Evolutionary conservation across 1,140 invertebrate genomes (phyloP).

Genomic region (Calephelis virginiensis): DNA sequence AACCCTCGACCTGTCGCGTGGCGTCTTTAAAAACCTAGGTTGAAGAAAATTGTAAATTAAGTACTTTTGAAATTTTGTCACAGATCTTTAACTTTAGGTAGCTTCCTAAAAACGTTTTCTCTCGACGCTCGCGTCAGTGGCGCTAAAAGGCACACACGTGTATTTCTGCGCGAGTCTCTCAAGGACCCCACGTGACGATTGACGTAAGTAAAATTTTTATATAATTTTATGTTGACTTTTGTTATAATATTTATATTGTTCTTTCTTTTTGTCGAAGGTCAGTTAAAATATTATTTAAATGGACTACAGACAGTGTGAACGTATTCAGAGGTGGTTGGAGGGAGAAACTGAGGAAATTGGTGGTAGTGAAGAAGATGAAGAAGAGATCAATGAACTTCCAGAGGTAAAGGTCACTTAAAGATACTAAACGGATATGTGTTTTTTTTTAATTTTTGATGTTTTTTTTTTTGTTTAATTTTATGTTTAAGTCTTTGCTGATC

Average conservation of each 20-base stretch:
- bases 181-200: not conserved
- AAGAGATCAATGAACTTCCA: not conserved
- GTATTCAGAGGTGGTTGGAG: too few species aligned
- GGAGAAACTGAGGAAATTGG: not conserved
- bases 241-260: not conserved
- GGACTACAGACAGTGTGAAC: not conserved
- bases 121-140: not conserved
- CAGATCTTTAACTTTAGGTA: not conserved
- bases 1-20: too few species aligned
- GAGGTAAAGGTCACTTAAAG: too few species aligned
- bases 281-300: not conserved
- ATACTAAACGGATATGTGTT: too few species aligned
- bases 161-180: not conserved
- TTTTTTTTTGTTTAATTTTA: too few species aligned
- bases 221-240: not conserved
- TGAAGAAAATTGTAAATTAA: slow-evolving; percentile 2
- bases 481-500: too few species aligned
- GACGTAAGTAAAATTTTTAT: too few species aligned
- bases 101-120: not conserved
- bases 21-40: too few species aligned
- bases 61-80: not conserved
- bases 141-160: not conserved
- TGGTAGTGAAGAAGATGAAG: not conserved
- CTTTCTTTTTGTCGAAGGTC: not conserved
- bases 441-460: too few species aligned